Conservation (phyloP, 2,888 invertebrate species). For the Myopa testacea region DNA sequence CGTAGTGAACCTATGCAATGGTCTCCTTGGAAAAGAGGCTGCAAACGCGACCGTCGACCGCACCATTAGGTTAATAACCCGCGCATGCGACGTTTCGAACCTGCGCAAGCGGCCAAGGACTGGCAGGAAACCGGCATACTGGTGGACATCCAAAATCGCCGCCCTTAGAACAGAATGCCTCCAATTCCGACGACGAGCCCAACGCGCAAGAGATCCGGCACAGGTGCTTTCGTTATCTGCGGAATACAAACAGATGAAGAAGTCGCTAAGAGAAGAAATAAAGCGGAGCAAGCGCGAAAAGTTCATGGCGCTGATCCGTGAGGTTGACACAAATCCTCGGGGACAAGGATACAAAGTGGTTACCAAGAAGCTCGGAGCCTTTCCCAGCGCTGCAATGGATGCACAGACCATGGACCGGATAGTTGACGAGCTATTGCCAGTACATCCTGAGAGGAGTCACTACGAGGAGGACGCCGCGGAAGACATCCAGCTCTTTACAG, state of each 20-base stretch:
- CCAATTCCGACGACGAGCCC: neutral
- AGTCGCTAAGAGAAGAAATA: too few species aligned
- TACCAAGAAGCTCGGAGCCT: neutral
- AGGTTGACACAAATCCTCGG: neutral
- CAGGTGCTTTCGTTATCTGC: too few species aligned
- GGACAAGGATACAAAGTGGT: neutral
- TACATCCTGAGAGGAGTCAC: neutral
- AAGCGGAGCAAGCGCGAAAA: too few species aligned
- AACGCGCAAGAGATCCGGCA: neutral
- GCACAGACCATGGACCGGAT: neutral
- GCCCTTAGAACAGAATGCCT: neutral
- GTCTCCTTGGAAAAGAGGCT: too few species aligned
- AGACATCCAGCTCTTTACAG: neutral
- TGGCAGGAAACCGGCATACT: neutral
- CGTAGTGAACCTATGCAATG: too few species aligned
- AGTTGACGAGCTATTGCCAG: neutral
- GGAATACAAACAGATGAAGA: neutral
- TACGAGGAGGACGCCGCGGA: neutral
- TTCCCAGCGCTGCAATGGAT: neutral
- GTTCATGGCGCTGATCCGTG: too few species aligned
- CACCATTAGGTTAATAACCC: too few species aligned
- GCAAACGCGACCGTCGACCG: too few species aligned
- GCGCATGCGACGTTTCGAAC: neutral
- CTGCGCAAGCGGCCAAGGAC: neutral
- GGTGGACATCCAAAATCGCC: neutral